Base-by-base conservation (phyloP, 2,113 vertebrate genomes). In the Baryphthengus martii region DNA sequence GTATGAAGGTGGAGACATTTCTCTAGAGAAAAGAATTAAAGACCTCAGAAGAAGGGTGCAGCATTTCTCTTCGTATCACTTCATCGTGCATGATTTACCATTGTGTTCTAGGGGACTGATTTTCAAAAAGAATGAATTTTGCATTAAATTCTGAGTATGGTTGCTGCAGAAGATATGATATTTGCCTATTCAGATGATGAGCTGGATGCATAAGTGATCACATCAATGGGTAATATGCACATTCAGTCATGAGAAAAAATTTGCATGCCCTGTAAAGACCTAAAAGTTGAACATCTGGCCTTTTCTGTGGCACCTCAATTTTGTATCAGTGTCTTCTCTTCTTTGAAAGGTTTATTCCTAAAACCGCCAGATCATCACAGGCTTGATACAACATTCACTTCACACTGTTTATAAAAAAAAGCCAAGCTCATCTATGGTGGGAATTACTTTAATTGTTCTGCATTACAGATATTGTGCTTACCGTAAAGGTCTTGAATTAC, bases 91-190 rank as follows among this genome's bases (percentile, higher is more conserved):
- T 97, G 92, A 97, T 97, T 97, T 94, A 93, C 95, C 91, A 97
- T 96, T 96, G 95, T 94, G 96, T 96, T 94, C 85, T 96, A 94
- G 71, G 91, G 87, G 86, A 71, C 68, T 93, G 90, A 94, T 95
- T 96, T 96, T 96, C 83, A 95, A 96, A 97, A 96, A 94, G 95
- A 95, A 95, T 96, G 93, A 95, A 95, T 96, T 91, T 95, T 96
- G 93, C 93, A 96, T 96, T 93, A 95, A 95, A 96, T 92, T 93
- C 88, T 44, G 58, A 96, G 83, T 84, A 84, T 87, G 90, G 92
- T 81, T 93, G 88, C 88, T 94, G 93, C 93, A 96, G 85, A 95
- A 96, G 67, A 77, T 89, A 96, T 95, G 66, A 73, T 90, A 96
- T 95, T 96, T 97, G 90, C 88, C 90, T 97, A 96, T 96, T 96